Percentiles rank a stretch among this genome's conserved stretches.
These are phyloP conservation scores for Sciurus vulgaris DNA, from an alignment of 2,797 vertebrate species.

Conservation along the genomic window DNA sequence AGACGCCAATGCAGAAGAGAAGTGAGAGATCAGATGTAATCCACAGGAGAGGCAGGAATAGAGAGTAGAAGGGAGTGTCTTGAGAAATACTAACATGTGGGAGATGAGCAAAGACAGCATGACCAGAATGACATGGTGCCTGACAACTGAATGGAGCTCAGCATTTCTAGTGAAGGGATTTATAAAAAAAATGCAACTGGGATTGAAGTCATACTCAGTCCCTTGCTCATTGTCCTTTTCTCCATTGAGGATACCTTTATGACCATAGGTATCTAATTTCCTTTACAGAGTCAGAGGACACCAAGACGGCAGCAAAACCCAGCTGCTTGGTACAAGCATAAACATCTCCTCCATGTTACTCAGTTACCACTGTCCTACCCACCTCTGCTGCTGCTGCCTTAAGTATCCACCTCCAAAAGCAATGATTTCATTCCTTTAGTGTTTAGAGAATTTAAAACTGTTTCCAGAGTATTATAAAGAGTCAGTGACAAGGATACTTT, in stretches of 20 bases:
- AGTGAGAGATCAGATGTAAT: not conserved
- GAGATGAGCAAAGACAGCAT: not conserved
- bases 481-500: slow-evolving; percentile 70
- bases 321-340: not conserved
- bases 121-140: fast-evolving
- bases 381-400: not conserved
- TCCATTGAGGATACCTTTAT: not conserved
- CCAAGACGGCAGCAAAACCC: not conserved
- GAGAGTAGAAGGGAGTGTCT: not conserved
- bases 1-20: not conserved
- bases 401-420: not conserved
- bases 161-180: not conserved
- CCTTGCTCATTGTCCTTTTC: not conserved
- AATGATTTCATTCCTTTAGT: slow-evolving; percentile 5
- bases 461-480: slow-evolving; percentile 61
- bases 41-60: not conserved
- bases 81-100: not conserved
- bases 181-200: not conserved
- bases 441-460: slow-evolving; percentile 62
- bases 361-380: not conserved
- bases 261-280: not conserved
- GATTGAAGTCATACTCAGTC: not conserved
- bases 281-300: not conserved
- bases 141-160: not conserved
- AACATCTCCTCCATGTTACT: not conserved